phyloP scores from a whole-genome alignment of 2,888 invertebrate genomes.

The Leptodirus hochenwartii region DNA sequence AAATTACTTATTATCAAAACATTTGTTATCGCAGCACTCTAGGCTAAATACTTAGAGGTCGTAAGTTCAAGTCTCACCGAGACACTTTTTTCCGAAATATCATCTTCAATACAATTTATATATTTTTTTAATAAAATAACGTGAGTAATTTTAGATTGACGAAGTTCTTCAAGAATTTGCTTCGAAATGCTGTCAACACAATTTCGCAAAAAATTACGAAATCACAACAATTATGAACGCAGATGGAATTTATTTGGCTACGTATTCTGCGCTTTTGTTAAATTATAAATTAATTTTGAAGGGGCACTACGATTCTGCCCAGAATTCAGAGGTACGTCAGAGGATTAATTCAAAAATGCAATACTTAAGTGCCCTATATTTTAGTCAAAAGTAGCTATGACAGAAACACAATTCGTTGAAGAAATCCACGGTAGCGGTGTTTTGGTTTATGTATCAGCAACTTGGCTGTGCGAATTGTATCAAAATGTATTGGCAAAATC shows the following conservation, averaged over 20 bases:
- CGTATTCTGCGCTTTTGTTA: slow-evolving; percentile 67
- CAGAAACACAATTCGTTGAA: slow-evolving; percentile 80
- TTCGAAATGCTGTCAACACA: slow-evolving; percentile 76
- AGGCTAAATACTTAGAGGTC: no score
- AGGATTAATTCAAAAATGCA: slow-evolving; percentile 1
- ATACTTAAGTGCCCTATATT: not conserved
- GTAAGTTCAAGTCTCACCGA: no score
- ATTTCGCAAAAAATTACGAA: slow-evolving; percentile 41
- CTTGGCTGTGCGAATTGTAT: slow-evolving; percentile 86
- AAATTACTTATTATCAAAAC: not conserved
- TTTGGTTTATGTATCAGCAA: slow-evolving; percentile 78
- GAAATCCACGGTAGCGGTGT: slow-evolving; percentile 86
- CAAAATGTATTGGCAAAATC: slow-evolving; percentile 65
- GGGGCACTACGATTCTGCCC: slow-evolving; percentile 49
- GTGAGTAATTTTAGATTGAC: slow-evolving; percentile 41
- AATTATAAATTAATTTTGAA: slow-evolving; percentile 61
- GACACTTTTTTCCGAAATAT: no score
- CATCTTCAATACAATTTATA: not conserved
- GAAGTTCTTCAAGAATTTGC: slow-evolving; percentile 84
- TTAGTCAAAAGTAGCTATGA: slow-evolving; percentile 31
- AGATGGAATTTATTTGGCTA: slow-evolving; percentile 84
- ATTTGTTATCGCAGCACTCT: not conserved
- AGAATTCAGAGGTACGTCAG: slow-evolving; percentile 6
- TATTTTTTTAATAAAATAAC: slow-evolving; percentile 4
- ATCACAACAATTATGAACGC: slow-evolving; percentile 74